These are phyloP conservation scores for Carcharodon carcharias DNA, from an alignment of 2,797 vertebrate genomes.

Conservation along the genomic window DNA sequence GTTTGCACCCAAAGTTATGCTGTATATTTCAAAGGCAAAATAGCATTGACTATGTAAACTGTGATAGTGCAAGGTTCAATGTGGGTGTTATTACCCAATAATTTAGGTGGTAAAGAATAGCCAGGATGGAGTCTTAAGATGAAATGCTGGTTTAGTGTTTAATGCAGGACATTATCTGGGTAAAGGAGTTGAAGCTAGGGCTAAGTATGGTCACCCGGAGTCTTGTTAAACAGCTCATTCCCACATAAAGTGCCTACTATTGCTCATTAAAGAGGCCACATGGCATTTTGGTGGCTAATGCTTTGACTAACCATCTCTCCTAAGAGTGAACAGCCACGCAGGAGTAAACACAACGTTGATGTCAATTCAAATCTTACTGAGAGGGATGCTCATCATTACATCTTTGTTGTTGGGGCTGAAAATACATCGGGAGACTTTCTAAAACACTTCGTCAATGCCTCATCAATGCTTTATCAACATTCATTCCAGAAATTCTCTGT, in stretches of 20 bases:
- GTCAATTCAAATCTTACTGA: too few species aligned
- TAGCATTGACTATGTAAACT: background rate
- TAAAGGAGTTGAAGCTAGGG: background rate
- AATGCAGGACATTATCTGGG: too few species aligned
- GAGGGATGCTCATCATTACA: too few species aligned
- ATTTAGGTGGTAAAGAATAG: background rate
- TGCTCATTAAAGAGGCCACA: background rate
- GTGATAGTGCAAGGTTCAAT: background rate
- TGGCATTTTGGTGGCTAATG: too few species aligned
- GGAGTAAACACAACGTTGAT: too few species aligned
- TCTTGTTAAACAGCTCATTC: background rate
- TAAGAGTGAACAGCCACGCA: too few species aligned
- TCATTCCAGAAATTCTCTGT: too few species aligned
- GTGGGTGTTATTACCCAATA: background rate
- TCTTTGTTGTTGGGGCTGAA: too few species aligned
- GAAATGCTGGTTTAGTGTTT: background rate
- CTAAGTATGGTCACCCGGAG: background rate
- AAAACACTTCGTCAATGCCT: too few species aligned
- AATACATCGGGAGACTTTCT: too few species aligned
- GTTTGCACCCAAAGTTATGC: background rate
- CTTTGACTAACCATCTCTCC: too few species aligned
- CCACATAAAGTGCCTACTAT: background rate
- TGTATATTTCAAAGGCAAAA: background rate
- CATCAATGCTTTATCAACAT: too few species aligned
- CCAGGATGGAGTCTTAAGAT: background rate